A percentile compares a stretch with the other conserved stretches of the same genome.
Conservation (phyloP, 2,113 vertebrate genomes). For the Mesocricetus auratus region DNA sequence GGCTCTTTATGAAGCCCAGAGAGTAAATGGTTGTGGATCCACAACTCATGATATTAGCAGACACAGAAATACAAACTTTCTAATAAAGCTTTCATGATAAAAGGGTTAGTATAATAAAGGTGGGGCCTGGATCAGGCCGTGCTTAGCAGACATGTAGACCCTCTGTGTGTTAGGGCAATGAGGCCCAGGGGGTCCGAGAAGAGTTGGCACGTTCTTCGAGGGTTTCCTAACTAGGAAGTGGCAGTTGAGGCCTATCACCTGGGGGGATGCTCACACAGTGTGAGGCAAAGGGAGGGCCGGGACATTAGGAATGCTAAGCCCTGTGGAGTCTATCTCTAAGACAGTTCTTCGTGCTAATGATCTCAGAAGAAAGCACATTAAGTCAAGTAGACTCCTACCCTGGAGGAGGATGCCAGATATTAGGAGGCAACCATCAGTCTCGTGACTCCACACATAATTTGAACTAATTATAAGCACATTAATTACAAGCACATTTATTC, state of each 20-base stretch:
- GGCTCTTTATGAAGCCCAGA: slow-evolving; percentile 11
- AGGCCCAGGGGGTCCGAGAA: fast-evolving
- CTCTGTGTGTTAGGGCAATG: neutral
- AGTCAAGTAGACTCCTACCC: neutral
- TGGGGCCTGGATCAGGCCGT: neutral
- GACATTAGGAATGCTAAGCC: fast-evolving
- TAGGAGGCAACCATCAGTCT: neutral
- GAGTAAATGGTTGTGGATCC: neutral
- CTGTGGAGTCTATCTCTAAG: neutral
- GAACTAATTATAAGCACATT: slow-evolving; percentile 41
- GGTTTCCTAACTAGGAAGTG: neutral
- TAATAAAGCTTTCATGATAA: neutral
- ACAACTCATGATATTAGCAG: slow-evolving; percentile 7
- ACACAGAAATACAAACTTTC: neutral
- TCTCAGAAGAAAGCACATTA: neutral
- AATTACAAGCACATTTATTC: slow-evolving; percentile 49
- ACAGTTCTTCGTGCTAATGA: neutral
- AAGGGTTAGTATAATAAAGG: neutral
- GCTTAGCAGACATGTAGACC: neutral
- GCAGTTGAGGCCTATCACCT: neutral
- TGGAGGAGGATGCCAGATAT: neutral
- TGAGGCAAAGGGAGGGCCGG: fast-evolving
- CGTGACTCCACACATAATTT: neutral
- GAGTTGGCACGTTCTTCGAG: neutral
- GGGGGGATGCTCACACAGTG: neutral